Evolutionary conservation across 35 echinoderm and acorn worm species (phyloP).

Genomic region (Hemicentrotus pulcherrimus): DNA sequence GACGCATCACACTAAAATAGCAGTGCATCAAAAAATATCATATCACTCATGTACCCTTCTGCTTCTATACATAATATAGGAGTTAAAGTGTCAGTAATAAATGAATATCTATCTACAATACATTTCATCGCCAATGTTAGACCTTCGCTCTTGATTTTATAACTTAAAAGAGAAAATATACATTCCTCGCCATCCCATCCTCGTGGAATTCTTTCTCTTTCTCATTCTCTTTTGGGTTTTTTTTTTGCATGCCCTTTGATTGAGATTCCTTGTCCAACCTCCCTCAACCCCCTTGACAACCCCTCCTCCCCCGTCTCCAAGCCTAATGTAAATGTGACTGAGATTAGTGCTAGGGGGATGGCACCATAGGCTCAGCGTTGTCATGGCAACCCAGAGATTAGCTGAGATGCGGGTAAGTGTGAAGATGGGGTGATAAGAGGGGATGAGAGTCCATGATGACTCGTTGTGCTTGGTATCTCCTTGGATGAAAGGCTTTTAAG

Average conservation of each 20-base stretch:
- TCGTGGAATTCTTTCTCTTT: too few relatives aligned
- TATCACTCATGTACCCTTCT: neutral
- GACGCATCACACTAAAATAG: slow-evolving; percentile 32
- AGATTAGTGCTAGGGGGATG: slow-evolving; percentile 43
- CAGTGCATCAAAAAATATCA: neutral
- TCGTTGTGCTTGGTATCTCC: slow-evolving; percentile 44
- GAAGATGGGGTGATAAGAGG: slow-evolving; percentile 51
- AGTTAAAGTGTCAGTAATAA: neutral
- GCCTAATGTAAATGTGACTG: slow-evolving; percentile 36
- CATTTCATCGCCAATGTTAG: too few relatives aligned
- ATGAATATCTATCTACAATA: neutral
- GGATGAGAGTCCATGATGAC: slow-evolving; percentile 35
- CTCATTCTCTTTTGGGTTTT: too few relatives aligned
- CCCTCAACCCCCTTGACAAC: neutral
- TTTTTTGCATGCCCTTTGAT: too few relatives aligned
- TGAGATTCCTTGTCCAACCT: neutral
- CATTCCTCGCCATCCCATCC: neutral
- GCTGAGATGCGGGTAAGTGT: slow-evolving; percentile 43
- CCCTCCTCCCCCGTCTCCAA: neutral
- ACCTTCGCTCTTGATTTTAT: too few relatives aligned
- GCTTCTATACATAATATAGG: neutral
- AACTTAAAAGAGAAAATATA: too few relatives aligned
- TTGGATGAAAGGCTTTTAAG: slow-evolving; percentile 50
- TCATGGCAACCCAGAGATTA: slow-evolving; percentile 29
- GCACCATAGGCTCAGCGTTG: slow-evolving; percentile 40